Conservation (phyloP, 2,888 invertebrate species). For the Ommatoiulus sabulosus region DNA sequence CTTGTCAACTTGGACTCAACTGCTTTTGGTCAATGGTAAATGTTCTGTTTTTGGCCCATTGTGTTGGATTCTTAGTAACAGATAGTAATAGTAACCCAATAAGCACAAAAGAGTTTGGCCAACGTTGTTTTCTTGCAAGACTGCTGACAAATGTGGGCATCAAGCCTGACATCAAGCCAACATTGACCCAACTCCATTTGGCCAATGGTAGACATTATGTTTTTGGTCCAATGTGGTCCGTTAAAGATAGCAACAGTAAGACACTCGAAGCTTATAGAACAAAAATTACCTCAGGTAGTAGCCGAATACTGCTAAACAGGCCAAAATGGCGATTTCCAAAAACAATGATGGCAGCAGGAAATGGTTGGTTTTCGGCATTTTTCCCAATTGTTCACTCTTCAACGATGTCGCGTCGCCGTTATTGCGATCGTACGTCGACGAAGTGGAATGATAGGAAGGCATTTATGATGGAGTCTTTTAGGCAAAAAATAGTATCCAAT, state of each 20-base stretch:
- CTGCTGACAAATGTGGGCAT: too few relatives aligned
- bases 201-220: not conserved
- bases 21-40: not conserved
- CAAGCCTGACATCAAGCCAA: too few relatives aligned
- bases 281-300: conserved; percentile 58
- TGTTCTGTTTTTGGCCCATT: not conserved
- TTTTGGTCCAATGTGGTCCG: not conserved
- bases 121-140: too few relatives aligned
- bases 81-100: not conserved
- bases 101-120: too few relatives aligned
- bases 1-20: too few relatives aligned
- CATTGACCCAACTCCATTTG: not conserved
- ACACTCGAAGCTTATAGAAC: not conserved
- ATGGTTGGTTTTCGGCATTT: conserved; percentile 55
- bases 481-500: too few relatives aligned
- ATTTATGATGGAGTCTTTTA: too few relatives aligned
- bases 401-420: conserved; percentile 37
- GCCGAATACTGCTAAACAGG: conserved; percentile 57
- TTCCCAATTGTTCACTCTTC: conserved; percentile 52
- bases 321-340: conserved; percentile 56
- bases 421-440: conserved; percentile 4
- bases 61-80: not conserved
- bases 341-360: conserved; percentile 56
- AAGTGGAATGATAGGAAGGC: not conserved
- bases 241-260: not conserved